These are phyloP conservation scores for Rhynchomys soricoides DNA, from an alignment of 2,113 vertebrate genomes.

Conservation along the genomic window DNA sequence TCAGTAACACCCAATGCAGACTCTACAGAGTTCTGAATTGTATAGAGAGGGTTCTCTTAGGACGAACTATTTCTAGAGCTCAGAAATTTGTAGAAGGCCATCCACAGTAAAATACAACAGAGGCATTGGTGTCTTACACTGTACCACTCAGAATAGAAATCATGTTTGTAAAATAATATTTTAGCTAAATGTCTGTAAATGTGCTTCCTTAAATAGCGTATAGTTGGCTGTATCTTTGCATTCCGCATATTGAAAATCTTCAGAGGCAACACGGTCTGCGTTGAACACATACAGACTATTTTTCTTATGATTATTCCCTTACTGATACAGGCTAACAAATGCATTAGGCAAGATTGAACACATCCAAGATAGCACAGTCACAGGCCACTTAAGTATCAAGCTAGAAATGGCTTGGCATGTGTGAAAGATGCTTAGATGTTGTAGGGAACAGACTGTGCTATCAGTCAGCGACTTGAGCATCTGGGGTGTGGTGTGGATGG, in stretches of 20 bases:
- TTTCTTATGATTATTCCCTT: neutral
- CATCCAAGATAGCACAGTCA: no score
- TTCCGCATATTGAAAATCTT: neutral
- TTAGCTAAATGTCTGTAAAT: slow-evolving; percentile 23
- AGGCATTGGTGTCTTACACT: neutral
- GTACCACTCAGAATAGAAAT: slow-evolving; percentile 15
- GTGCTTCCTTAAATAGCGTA: slow-evolving; percentile 39
- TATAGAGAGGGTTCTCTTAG: neutral
- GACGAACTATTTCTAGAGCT: neutral
- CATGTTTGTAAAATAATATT: neutral
- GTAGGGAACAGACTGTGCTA: neutral
- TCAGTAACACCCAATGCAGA: neutral
- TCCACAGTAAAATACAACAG: neutral
- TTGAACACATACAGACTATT: neutral
- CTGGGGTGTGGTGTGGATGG: no score
- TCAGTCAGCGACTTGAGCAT: neutral
- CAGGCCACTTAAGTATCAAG: neutral
- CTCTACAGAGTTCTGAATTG: neutral
- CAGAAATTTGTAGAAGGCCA: neutral
- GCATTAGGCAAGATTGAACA: neutral
- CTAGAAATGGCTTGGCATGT: neutral
- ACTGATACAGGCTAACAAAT: neutral
- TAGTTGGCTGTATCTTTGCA: neutral
- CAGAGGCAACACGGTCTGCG: neutral
- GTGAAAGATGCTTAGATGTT: neutral